Evolutionary conservation across 2,797 vertebrate genomes (phyloP).

Genomic region (Syngnathus rostellatus): DNA sequence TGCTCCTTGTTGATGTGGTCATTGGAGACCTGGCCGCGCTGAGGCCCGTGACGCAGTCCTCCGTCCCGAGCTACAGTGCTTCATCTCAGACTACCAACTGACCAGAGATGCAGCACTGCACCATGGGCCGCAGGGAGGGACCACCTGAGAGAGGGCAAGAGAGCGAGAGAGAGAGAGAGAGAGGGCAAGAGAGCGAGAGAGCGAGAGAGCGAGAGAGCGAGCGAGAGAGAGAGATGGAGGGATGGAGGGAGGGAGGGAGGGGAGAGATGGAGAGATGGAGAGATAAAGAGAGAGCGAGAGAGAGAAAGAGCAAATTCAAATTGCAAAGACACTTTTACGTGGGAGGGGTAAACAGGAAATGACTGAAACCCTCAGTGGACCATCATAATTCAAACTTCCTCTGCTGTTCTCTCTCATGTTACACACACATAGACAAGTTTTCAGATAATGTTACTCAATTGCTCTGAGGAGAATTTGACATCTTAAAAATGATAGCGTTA

Average conservation of each 20-base stretch:
- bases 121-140: conserved; percentile 79
- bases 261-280: too few species aligned
- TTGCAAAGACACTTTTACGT: conserved; percentile 14
- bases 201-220: too few species aligned
- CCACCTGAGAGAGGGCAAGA: background rate
- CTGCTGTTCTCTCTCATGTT: conserved; percentile 12
- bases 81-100: conserved; percentile 99
- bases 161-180: background rate
- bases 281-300: background rate
- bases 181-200: too few species aligned
- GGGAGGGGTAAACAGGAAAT: conserved; percentile 28
- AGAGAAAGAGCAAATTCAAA: background rate
- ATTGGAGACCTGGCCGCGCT: too few species aligned
- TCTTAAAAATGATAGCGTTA: background rate
- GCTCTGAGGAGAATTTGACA: background rate
- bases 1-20: background rate
- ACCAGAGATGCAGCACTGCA: conserved; percentile 99
- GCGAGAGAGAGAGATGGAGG: background rate
- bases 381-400: conserved; percentile 19
- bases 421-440: background rate
- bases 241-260: too few species aligned
- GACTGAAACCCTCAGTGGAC: conserved; percentile 22
- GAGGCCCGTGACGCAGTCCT: conserved; percentile 33
- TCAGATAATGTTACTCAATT: background rate
- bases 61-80: conserved; percentile 99